phyloP scores from a whole-genome alignment of 2,797 vertebrate species.

The Thripadectes ignobilis region DNA sequence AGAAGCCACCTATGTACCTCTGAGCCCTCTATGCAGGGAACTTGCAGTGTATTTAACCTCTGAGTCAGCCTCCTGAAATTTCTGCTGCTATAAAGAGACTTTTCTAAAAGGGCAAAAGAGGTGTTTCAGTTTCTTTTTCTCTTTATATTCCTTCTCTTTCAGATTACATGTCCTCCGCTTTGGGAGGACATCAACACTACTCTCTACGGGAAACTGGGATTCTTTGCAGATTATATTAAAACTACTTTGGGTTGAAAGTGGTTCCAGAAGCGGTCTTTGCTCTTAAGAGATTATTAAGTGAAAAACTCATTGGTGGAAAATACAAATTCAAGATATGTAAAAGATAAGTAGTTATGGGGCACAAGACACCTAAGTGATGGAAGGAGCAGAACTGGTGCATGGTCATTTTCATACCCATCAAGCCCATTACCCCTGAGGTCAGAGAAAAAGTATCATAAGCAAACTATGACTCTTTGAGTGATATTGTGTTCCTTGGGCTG shows the following conservation, averaged over 20 bases:
- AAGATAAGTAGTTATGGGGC: background rate
- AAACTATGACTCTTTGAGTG: background rate
- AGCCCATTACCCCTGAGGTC: background rate
- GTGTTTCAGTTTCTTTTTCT: background rate
- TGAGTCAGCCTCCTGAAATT: background rate
- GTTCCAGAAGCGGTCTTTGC: background rate
- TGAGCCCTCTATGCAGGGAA: background rate
- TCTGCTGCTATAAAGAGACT: background rate
- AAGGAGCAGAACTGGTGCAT: background rate
- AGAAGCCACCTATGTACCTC: background rate
- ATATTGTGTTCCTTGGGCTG: background rate
- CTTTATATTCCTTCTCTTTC: background rate
- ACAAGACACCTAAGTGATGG: background rate
- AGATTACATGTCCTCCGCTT: background rate
- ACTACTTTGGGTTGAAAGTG: background rate
- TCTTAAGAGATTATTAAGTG: background rate
- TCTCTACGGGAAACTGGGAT: background rate
- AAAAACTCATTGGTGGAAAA: background rate
- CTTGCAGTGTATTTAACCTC: background rate
- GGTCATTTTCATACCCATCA: background rate
- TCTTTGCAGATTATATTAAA: background rate
- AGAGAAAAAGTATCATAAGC: background rate
- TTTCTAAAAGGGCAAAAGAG: background rate
- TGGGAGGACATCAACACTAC: background rate
- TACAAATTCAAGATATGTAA: background rate